phyloP scores from a whole-genome alignment of 2,113 vertebrate genomes.

The Dissostichus mawsoni region DNA sequence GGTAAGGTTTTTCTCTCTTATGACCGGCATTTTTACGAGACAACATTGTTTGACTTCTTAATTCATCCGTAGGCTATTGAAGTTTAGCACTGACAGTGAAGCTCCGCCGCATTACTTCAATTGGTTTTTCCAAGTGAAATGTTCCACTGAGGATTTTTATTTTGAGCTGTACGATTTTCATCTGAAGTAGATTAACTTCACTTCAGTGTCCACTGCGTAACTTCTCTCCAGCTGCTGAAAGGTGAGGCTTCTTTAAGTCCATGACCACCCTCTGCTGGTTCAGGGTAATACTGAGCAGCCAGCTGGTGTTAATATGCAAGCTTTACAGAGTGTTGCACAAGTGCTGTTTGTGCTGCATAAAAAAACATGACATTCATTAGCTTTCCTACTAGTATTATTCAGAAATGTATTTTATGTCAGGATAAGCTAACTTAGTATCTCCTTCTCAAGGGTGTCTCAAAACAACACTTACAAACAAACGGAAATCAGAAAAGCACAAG shows the following conservation, averaged over 20 bases:
- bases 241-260: not conserved
- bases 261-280: conserved; percentile 53
- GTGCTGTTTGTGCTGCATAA: not conserved
- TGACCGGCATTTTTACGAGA: not conserved
- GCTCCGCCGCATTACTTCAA: not conserved
- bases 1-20: no score
- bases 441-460: no score
- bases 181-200: not conserved
- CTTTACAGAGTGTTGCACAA: not conserved
- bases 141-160: not conserved
- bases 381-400: no score
- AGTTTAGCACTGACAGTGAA: no score
- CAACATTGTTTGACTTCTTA: not conserved
- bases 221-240: not conserved
- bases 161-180: not conserved
- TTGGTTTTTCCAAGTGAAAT: not conserved
- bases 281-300: not conserved
- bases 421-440: no score
- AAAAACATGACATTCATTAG: no score
- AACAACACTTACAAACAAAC: no score
- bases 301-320: not conserved
- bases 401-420: no score
- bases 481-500: no score
- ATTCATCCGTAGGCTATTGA: not conserved
- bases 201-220: not conserved